A percentile compares a stretch with the other conserved stretches of the same genome.
phyloP scores from a whole-genome alignment of 1,140 invertebrate genomes.

The Dreissena polymorpha region DNA sequence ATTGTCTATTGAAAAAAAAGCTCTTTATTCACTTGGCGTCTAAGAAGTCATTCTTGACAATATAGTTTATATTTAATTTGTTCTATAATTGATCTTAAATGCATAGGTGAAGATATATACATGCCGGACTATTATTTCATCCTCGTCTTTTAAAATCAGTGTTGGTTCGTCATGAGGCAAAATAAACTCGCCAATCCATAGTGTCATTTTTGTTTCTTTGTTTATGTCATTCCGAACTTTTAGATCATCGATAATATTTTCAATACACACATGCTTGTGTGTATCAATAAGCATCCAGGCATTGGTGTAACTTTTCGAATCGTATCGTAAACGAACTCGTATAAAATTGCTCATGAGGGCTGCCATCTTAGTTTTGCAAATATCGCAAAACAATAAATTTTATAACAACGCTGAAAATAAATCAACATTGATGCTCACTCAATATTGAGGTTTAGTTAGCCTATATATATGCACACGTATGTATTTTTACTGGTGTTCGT shows the following conservation, averaged over 20 bases:
- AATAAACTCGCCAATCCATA: slow-evolving; percentile 22
- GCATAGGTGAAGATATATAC: too few relatives aligned
- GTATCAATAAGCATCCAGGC: slow-evolving; percentile 39
- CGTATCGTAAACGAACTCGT: slow-evolving; percentile 26
- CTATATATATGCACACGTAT: too few relatives aligned
- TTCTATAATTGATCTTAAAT: too few relatives aligned
- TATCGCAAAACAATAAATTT: background rate
- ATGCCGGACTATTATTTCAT: slow-evolving; percentile 17
- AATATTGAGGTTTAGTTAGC: too few relatives aligned
- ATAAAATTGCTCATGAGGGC: slow-evolving; percentile 9
- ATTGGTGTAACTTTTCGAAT: background rate
- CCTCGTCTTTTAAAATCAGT: slow-evolving; percentile 23
- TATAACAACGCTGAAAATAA: background rate
- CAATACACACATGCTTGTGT: background rate
- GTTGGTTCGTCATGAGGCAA: background rate
- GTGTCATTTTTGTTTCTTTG: background rate
- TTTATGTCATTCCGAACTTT: slow-evolving; percentile 5
- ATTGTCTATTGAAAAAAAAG: too few relatives aligned
- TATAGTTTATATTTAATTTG: too few relatives aligned
- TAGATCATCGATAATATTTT: slow-evolving; percentile 18
- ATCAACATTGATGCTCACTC: too few relatives aligned
- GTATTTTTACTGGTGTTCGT: too few relatives aligned
- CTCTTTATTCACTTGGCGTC: too few relatives aligned
- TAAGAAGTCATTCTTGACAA: too few relatives aligned
- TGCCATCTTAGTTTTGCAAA: slow-evolving; percentile 24